Base-by-base conservation (phyloP, 2,888 invertebrate species). In the Oxystoma pomonae region DNA sequence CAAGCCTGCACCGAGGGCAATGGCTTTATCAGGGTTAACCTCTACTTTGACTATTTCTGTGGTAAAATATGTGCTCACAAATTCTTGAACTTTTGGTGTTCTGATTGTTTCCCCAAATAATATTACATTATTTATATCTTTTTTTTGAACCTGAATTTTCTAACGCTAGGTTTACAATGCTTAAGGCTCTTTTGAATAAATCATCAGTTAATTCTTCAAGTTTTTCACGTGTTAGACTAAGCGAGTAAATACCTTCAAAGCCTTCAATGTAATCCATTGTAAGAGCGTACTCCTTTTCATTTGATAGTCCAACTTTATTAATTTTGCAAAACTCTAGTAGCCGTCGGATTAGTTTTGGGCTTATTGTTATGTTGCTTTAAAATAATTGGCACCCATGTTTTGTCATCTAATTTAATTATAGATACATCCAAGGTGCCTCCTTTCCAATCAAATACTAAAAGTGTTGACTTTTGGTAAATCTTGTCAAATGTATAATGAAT, bases 371-470 rank as follows among this genome's bases (percentile, higher is more conserved):
- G n/a, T n/a, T n/a, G n/a, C n/a, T 3, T 7, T 66, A n/a, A n/a
- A n/a, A n/a, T n/a, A n/a, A n/a, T n/a, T n/a, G n/a, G n/a, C n/a
- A n/a, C n/a, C n/a, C n/a, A n/a, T n/a, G n/a, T n/a, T 61, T 65
- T 66, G 58, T 59, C 63, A 53, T 58, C 60, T 35, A 66, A 67
- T 55, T 65, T 60, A 19, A 72, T 65, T 12, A 73, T 58, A 0
- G 72, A 72, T 1, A 74, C 70, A 59, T 74, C 73, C 51, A 72
- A 63, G 9, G 73, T 74, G n/a, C 73, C 73, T 19, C 73, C 73
- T 5, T 71, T 72, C 21, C 70, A 68, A 55, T 73, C 73, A 62
- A 70, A 71, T 9, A 72, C 69, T 7, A 71, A 53, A 52, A 71
- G 55, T 16, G 61, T 67, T 18, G 60, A 60, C 19, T 64, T 64